Base-by-base conservation (phyloP, 2,888 invertebrate genomes). In the Acheta domesticus region DNA sequence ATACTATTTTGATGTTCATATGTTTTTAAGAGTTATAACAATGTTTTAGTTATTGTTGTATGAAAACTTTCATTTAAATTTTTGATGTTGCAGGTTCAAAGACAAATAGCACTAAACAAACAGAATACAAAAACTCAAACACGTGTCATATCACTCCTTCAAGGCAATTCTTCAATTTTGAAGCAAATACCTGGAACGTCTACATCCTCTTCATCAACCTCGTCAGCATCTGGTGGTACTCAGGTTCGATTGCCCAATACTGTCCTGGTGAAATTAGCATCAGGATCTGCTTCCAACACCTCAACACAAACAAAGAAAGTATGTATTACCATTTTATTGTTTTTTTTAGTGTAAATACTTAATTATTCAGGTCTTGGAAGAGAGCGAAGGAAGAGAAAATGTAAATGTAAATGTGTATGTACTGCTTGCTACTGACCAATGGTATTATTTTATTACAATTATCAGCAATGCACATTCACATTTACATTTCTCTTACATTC, bases 61-160 rank as follows among this genome's bases (percentile, higher is more conserved):
- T 36, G 36, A 36, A 36, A 5, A 36, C 4, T 36, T 36, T 36
- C 36, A 36, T 36, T 36, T 36, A 36, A 36, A 36, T 36, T 5
- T 36, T 36, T 36, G 8, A 36, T 36, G 5, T 36, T 82, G 48
- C 82, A 86, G 85, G 92, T 94, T 76, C 93, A 94, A 86, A 90
- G 93, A 83, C 94, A 95, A 86, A 93, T 94, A 83, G 92, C 93
- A 62, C 89, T 94, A 78, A 94, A 93, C 85, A 87, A 92, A 80
- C 92, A 93, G 85, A 90, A 91, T 82, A 88, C 86, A 83, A 92
- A 92, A 86, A 83, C 82, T 49, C 93, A 93, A 85, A 89, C 89
- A 82, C 91, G 92, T 84, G 93, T 93, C 75, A 88, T 93, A 83
- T 93, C 93, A 75, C 86, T 94, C 76, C 87, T 94, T 79, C 93